phyloP scores from a whole-genome alignment of 1,140 invertebrate species.

The Drosophila elegans region DNA sequence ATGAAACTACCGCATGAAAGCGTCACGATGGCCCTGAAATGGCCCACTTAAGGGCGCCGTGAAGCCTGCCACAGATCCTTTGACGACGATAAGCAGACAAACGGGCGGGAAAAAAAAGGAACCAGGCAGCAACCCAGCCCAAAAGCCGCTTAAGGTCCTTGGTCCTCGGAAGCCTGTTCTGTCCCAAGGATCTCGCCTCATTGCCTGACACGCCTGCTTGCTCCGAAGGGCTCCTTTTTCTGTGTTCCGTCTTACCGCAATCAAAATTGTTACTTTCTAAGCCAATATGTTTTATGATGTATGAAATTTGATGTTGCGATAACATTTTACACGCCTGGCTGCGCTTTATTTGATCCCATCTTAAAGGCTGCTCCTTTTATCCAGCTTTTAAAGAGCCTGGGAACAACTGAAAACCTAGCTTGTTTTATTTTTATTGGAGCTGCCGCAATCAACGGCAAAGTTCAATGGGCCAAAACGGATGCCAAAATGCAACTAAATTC shows the following conservation, averaged over 20 bases:
- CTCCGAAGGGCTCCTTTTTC: constrained; percentile 48
- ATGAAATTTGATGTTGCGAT: constrained; percentile 84
- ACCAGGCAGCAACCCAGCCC: constrained; percentile 1
- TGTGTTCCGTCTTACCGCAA: constrained; percentile 77
- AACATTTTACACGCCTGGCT: constrained; percentile 80
- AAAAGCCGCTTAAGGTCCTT: constrained; percentile 63
- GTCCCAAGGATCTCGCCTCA: constrained; percentile 46
- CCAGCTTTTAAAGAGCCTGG: constrained; percentile 39
- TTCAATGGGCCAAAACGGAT: constrained; percentile 73
- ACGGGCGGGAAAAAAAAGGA: constrained; percentile 4
- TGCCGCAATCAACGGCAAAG: constrained; percentile 71
- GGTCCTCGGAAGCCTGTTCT: constrained; percentile 1
- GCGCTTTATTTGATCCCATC: constrained; percentile 67
- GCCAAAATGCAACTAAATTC: constrained; percentile 76
- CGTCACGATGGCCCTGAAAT: constrained; percentile 34
- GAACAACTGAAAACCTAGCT: constrained; percentile 2
- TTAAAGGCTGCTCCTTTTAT: constrained; percentile 23
- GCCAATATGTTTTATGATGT: constrained; percentile 84
- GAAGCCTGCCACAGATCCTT: constrained; percentile 65
- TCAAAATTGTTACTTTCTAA: constrained; percentile 84
- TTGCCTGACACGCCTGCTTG: constrained; percentile 62
- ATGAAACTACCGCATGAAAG: constrained; percentile 52
- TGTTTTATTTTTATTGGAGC: constrained; percentile 26
- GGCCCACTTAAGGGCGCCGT: constrained; percentile 57
- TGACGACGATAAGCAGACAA: constrained; percentile 59